Evolutionary conservation across 2,888 invertebrate genomes (phyloP), one percentile per base, ranked within the genome.

Genomic region (Drosophila kanekoi): DNA sequence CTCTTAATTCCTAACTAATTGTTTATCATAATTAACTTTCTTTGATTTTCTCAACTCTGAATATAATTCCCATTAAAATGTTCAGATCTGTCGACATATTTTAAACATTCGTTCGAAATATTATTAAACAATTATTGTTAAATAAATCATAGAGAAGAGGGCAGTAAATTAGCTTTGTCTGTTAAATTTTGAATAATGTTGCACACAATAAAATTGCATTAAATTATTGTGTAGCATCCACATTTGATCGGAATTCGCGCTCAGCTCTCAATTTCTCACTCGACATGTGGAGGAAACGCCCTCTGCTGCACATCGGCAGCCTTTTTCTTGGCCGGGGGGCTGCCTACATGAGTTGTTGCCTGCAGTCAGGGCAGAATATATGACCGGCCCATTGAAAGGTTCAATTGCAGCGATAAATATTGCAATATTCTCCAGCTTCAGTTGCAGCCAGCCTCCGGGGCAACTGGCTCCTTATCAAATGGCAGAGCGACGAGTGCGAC

Each of bases 371-470:
- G 75, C 53, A 52, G 23, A 62, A 64, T 65, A 73, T 72, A 77
- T 73, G 82, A 69, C 68, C 70, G 62, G 68, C 64, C 58, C 66
- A 73, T 48, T 71, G 65, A 56, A 77, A 52, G 86, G 86, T 86
- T 86, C 86, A 86, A 59, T 88, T 70, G 67, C 72, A 71, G 81
- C 86, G 86, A 86, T 86, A 86, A 86, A 86, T 73, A 82, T 86
- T 81, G 84, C 84, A 74, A 79, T 69, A 63, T 28, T 28, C 67
- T 57, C 40, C 54, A 44, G 56, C 40, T 48, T 23, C 51, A 47
- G 33, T 16, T 53, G 18, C 61, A 45, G 40, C 43, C 32, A 6
- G 10, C 1, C 11, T 53, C 41, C 20, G 5, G 11, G 9, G 11
- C 54, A 18, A 18, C 60, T 62, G 52, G 28, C 75, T 61, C 20